Percentiles rank a stretch among this genome's conserved stretches.
phyloP scores from a whole-genome alignment of 2,797 vertebrate genomes.

The Menidia menidia region DNA sequence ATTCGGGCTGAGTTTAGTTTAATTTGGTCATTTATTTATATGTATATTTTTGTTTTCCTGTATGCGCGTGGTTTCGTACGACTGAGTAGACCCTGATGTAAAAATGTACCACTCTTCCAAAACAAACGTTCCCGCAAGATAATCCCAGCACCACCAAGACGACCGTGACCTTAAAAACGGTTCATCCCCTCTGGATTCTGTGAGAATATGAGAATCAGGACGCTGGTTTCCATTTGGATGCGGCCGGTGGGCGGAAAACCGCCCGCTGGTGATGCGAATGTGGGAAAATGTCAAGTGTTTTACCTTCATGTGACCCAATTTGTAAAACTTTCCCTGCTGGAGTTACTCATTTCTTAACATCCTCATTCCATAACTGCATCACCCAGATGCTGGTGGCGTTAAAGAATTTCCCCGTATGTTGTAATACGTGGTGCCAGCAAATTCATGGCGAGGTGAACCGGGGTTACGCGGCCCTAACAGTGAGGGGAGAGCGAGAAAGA shows the following conservation, averaged over 20 bases:
- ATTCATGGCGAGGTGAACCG: constrained; percentile 31
- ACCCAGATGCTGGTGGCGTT: background rate
- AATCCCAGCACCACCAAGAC: constrained; percentile 18
- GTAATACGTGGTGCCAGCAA: background rate
- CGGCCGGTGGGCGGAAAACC: constrained; percentile 40
- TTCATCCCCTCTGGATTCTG: constrained; percentile 40
- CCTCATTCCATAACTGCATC: background rate
- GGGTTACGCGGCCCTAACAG: constrained; percentile 30
- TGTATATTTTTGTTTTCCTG: constrained; percentile 6
- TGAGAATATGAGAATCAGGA: constrained; percentile 6
- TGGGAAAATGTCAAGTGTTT: constrained; percentile 33
- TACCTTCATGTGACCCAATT: constrained; percentile 17
- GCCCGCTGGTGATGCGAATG: constrained; percentile 32
- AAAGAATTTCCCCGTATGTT: background rate
- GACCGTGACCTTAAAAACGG: constrained; percentile 25
- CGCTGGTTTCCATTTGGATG: constrained; percentile 38
- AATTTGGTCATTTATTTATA: constrained; percentile 3
- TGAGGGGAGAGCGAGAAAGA: constrained; percentile 21
- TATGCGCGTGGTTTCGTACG: background rate
- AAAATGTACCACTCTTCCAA: constrained; percentile 19
- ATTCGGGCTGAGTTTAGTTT: background rate
- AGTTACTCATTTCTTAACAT: background rate
- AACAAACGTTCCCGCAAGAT: constrained; percentile 51
- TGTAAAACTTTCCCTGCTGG: constrained; percentile 6
- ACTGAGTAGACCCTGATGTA: constrained; percentile 18